A percentile compares a stretch with the other conserved stretches of the same genome.
phyloP scores from a whole-genome alignment of 2,888 invertebrate species.

The Apamea crenata region DNA sequence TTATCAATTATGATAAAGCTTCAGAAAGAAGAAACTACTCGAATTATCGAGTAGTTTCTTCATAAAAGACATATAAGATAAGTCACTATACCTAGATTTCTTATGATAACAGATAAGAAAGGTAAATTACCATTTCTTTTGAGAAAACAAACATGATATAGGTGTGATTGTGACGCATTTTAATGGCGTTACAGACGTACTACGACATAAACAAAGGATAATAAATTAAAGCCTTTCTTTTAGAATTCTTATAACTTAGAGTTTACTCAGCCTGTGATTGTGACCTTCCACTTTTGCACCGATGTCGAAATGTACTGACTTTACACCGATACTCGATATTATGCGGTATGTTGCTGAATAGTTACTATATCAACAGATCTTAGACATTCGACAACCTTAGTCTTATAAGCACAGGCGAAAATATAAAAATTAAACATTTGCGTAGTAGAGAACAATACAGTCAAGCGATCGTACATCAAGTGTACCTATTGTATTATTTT shows the following conservation, averaged over 20 bases:
- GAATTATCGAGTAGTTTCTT: conserved; percentile 40
- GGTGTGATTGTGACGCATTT: conserved; percentile 15
- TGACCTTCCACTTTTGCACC: conserved; percentile 52
- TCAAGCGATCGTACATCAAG: conserved; percentile 4
- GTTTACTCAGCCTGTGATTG: conserved; percentile 57
- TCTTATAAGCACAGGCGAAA: conserved; percentile 27
- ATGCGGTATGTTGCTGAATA: conserved; percentile 1
- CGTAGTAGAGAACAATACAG: background rate
- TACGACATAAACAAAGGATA: conserved; percentile 40
- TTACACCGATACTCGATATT: conserved; percentile 10
- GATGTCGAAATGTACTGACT: conserved; percentile 42
- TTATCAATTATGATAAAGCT: too few relatives aligned
- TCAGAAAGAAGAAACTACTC: too few relatives aligned
- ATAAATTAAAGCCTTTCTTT: conserved; percentile 54
- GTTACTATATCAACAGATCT: conserved; percentile 25
- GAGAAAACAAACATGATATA: conserved; percentile 11
- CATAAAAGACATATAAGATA: conserved; percentile 4
- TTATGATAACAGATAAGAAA: conserved; percentile 32
- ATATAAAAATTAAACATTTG: conserved; percentile 17
- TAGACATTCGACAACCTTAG: background rate
- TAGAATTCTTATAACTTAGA: conserved; percentile 28
- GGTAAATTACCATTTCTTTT: conserved; percentile 31
- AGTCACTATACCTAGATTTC: conserved; percentile 3
- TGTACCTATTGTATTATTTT: conserved; percentile 14
- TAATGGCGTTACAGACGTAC: conserved; percentile 17